Evolutionary conservation across 2,888 invertebrate genomes (phyloP).

Genomic region (Steromphala cineraria): DNA sequence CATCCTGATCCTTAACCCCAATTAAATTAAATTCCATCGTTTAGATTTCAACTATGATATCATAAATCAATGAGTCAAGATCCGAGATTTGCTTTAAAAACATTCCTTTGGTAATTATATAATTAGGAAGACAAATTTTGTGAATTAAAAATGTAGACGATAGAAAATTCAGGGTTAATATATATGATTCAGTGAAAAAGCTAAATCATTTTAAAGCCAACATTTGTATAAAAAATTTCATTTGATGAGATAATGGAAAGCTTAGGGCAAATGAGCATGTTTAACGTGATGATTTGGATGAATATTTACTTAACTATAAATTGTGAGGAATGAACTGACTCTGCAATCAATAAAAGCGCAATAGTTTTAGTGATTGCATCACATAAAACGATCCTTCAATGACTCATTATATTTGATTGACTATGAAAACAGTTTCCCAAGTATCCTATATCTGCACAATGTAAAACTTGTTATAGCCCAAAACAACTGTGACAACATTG

Average conservation of each 20-base stretch:
- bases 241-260: not conserved
- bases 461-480: too few species aligned
- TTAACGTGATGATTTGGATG: not conserved
- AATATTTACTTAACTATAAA: not conserved
- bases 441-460: too few species aligned
- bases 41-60: not conserved
- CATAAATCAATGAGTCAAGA: not conserved
- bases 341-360: not conserved
- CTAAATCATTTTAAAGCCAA: not conserved
- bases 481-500: too few species aligned
- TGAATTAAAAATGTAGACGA: not conserved
- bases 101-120: not conserved
- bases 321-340: not conserved
- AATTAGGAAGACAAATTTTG: not conserved
- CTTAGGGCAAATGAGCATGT: not conserved
- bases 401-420: too few species aligned
- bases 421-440: too few species aligned
- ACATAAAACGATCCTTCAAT: too few species aligned
- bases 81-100: not conserved
- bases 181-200: not conserved
- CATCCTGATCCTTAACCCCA: not conserved
- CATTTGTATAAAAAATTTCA: not conserved
- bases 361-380: too few species aligned
- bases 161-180: not conserved
- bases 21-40: not conserved